Conservation (phyloP, 2,797 vertebrate genomes). For the Philypnodon macrostomus region DNA sequence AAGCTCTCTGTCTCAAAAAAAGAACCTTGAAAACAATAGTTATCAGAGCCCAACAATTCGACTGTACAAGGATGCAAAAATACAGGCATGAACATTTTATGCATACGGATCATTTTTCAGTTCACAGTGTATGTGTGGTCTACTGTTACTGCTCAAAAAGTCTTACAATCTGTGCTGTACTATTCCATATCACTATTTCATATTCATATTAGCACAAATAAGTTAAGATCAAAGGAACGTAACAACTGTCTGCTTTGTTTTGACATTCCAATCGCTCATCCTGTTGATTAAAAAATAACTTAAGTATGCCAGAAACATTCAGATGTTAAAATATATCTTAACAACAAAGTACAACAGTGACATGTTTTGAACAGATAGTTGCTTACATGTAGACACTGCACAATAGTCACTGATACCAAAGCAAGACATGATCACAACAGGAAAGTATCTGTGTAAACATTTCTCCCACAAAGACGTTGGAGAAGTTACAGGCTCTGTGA, state of each 20-base stretch:
- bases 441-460: constrained; percentile 72
- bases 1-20: no score
- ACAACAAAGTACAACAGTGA: constrained; percentile 55
- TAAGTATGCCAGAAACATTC: constrained; percentile 62
- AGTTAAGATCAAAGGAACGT: constrained; percentile 35
- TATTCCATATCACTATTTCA: no score
- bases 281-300: constrained; percentile 68
- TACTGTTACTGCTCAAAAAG: no score
- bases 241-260: constrained; percentile 52
- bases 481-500: constrained; percentile 59
- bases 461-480: constrained; percentile 59
- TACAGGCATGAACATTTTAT: no score
- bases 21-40: no score
- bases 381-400: constrained; percentile 55
- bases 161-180: no score
- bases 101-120: no score
- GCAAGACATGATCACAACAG: constrained; percentile 67
- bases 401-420: constrained; percentile 63
- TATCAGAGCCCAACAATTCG: no score
- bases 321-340: constrained; percentile 66
- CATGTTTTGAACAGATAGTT: constrained; percentile 61
- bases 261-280: constrained; percentile 58
- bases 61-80: no score
- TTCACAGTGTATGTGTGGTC: no score
- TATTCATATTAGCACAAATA: constrained; percentile 59